Percentiles rank a stretch among this genome's conserved stretches.
Evolutionary conservation across 2,797 vertebrate genomes (phyloP).

Genomic region (Cossypha dichroa): DNA sequence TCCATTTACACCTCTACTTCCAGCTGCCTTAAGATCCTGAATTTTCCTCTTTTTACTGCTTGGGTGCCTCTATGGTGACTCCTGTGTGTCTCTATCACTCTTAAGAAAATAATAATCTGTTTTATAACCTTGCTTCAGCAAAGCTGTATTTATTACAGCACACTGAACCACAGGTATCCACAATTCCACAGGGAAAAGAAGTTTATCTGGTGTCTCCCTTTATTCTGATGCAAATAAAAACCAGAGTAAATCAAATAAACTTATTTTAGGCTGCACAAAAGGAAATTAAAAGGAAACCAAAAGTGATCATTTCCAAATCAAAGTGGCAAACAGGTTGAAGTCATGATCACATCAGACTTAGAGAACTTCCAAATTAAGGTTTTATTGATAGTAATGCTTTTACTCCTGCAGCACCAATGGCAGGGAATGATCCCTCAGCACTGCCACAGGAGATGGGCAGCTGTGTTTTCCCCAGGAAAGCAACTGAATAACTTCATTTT

Average conservation of each 20-base stretch:
- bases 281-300: too few relatives aligned
- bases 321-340: background rate
- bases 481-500: accelerated
- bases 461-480: background rate
- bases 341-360: background rate
- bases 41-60: background rate
- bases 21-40: background rate
- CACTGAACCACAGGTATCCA: background rate
- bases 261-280: background rate
- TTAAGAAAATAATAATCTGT: background rate
- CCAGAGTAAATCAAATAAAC: background rate
- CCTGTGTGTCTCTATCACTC: background rate
- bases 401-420: background rate
- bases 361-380: background rate
- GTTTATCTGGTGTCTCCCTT: background rate
- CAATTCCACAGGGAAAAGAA: background rate
- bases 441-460: background rate
- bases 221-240: background rate
- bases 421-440: background rate
- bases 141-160: background rate
- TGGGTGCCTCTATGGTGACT: background rate
- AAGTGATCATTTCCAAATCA: background rate
- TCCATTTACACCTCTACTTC: background rate
- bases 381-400: background rate
- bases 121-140: background rate